Base-by-base conservation (phyloP, 1,140 invertebrate species). In the Drosophila watanabei region DNA sequence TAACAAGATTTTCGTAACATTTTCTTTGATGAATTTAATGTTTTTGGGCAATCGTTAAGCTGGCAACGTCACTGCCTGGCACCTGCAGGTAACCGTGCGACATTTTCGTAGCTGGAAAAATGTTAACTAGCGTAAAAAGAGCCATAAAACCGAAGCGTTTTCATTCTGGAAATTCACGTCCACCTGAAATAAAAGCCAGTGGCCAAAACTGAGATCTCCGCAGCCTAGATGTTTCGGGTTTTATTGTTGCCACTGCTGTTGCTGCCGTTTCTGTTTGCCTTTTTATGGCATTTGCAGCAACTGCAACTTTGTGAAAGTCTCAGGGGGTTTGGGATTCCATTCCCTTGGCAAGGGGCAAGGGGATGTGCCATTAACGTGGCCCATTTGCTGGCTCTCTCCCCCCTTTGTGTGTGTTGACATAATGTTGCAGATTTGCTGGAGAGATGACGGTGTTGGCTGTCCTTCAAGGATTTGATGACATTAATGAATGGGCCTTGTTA, bases 401-500 rank as follows among this genome's bases (percentile, higher is more conserved):
- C 5, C 5, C n/a, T n/a, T n/a, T 73, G 43, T 20, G 20, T 41
- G 51, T 83, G 82, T 81, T 84, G 84, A 81, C 82, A 85, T 78
- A 86, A 78, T 85, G 82, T 86, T 85, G 78, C 82, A 85, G 82
- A 68, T 81, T 77, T 83, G 48, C 63, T 49, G 39, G 46, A 32
- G 46, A 32, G 49, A 73, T 45, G 69, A 70, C 60, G 68, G 78
- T 82, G 80, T 73, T 49, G 58, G 33, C 54, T 73, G 70, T 73
- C 46, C 70, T 61, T 86, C 82, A 80, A 78, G 72, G 68, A 73
- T 84, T 81, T 85, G 63, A 86, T 86, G 82, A 65, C 82, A 85
- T 86, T 85, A 85, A 86, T 86, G 82, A 85, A 85, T 86, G 82
- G 79, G 82, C 73, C 82, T 81, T 81, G 82, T 86, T 83, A 61